A percentile compares a stretch with the other conserved stretches of the same genome.
Evolutionary conservation across 2,888 invertebrate genomes (phyloP).

Genomic region (Liopterus haemorrhoidalis): DNA sequence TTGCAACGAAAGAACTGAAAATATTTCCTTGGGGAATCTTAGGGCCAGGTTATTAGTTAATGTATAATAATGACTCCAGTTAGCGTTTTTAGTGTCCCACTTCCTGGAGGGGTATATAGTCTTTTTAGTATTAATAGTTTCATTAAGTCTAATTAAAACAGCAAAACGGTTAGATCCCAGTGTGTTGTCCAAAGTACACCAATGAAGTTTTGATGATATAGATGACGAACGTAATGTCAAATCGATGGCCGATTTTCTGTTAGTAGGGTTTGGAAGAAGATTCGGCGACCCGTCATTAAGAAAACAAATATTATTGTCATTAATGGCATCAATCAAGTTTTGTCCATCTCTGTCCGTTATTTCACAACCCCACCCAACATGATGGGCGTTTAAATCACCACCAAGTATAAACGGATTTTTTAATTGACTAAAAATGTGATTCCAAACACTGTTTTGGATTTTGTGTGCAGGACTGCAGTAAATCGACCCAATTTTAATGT

Average conservation of each 20-base stretch:
- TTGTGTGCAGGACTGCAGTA: no score
- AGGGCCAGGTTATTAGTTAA: no score
- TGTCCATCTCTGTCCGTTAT: neutral
- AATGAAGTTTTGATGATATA: neutral
- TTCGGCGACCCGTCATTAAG: slow-evolving; percentile 6
- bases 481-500: no score
- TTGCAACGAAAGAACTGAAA: no score
- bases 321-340: neutral
- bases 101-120: no score
- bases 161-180: slow-evolving; percentile 1
- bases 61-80: no score
- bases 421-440: no score
- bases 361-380: slow-evolving; percentile 1
- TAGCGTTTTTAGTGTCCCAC: no score
- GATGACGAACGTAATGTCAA: neutral
- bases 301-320: neutral
- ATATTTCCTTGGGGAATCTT: no score
- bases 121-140: no score
- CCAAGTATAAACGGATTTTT: neutral
- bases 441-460: no score
- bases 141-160: slow-evolving; percentile 1
- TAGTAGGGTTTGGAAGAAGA: neutral
- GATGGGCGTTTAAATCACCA: slow-evolving; percentile 8
- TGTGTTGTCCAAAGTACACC: neutral
- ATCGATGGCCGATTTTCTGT: neutral